Evolutionary conservation across 2,113 vertebrate species (phyloP).

Genomic region (Pseudonaja textilis): DNA sequence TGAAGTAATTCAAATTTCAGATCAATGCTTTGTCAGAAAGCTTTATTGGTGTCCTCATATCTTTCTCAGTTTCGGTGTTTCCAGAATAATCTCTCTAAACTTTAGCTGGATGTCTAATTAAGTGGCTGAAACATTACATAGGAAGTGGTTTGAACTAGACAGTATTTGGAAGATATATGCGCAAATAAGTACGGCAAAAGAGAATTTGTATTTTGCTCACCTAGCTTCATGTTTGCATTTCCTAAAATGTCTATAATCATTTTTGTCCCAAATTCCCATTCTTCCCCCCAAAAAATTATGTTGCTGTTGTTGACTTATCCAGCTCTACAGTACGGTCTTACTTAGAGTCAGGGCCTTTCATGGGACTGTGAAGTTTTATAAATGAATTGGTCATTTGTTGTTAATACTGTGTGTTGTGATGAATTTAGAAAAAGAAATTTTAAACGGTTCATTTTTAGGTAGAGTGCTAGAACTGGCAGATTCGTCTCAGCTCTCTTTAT

Average conservation of each 20-base stretch:
- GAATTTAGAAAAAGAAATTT: background rate
- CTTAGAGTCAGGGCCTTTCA: background rate
- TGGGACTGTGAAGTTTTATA: background rate
- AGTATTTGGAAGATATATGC: background rate
- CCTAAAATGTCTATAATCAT: background rate
- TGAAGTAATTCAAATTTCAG: conserved; percentile 15
- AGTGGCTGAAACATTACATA: background rate
- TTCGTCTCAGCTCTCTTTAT: background rate
- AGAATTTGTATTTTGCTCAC: background rate
- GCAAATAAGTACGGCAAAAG: background rate
- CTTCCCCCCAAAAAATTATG: background rate
- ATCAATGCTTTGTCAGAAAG: background rate
- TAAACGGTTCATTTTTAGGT: background rate
- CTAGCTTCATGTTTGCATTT: conserved; percentile 11
- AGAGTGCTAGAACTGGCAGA: background rate
- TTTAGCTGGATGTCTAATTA: background rate
- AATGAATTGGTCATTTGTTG: background rate
- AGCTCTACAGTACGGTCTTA: background rate
- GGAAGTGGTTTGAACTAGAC: background rate
- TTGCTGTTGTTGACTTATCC: background rate
- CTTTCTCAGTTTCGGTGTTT: background rate
- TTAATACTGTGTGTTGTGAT: background rate
- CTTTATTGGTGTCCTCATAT: background rate
- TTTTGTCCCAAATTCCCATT: conserved; percentile 13
- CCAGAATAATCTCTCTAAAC: background rate